Evolutionary conservation across 2,113 vertebrate species (phyloP).

Genomic region (Muntiacus reevesi): DNA sequence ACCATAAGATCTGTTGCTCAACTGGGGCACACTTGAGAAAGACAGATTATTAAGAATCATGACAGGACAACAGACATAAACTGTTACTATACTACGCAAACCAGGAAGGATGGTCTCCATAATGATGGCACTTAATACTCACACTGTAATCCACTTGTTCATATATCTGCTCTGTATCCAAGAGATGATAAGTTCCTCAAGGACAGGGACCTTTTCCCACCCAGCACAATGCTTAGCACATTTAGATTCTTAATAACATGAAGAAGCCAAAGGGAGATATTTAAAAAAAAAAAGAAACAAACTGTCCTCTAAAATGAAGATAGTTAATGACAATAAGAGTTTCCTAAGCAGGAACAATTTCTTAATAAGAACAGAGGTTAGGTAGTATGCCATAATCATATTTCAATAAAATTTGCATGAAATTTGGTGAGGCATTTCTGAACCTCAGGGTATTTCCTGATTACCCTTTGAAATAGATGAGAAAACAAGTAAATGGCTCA

Average conservation of each 20-base stretch:
- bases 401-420: not conserved
- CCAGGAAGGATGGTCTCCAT: not conserved
- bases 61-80: not conserved
- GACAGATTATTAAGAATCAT: not conserved
- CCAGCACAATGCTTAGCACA: not conserved
- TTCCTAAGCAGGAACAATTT: not conserved
- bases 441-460: not conserved
- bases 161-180: not conserved
- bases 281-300: not conserved
- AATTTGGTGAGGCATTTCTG: not conserved
- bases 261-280: not conserved
- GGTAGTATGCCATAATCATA: not conserved
- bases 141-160: not conserved
- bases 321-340: not conserved
- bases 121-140: not conserved
- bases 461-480: not conserved
- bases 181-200: not conserved
- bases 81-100: not conserved
- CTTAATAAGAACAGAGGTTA: not conserved
- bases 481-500: not conserved
- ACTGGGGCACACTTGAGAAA: not conserved
- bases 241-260: slow-evolving; percentile 26
- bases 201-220: not conserved
- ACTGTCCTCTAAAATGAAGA: not conserved
- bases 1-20: not conserved